These are phyloP conservation scores for Scaptomyza parva DNA, from an alignment of 2,888 invertebrate genomes.

Conservation along the genomic window DNA sequence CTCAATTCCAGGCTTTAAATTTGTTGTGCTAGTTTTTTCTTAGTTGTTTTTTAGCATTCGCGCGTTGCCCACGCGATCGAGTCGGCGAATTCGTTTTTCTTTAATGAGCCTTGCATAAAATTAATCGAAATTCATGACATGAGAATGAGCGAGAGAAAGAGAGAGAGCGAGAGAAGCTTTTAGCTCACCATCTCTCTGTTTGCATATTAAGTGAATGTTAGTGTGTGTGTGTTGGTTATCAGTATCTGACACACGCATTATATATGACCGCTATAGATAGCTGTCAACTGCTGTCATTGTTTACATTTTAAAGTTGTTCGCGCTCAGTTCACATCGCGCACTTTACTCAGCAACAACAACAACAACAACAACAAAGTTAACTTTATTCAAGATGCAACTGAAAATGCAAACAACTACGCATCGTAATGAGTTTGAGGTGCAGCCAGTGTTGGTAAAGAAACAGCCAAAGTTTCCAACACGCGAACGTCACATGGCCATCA, in stretches of 20 bases:
- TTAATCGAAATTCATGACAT: constrained; percentile 23
- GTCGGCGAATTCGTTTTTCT: constrained; percentile 32
- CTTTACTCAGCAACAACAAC: constrained; percentile 9
- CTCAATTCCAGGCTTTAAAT: constrained; percentile 62
- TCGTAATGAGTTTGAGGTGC: constrained; percentile 77
- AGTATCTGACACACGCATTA: constrained; percentile 51
- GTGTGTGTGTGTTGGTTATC: constrained; percentile 46
- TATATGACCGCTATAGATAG: constrained; percentile 51
- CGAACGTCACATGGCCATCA: constrained; percentile 89
- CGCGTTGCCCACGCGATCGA: constrained; percentile 60
- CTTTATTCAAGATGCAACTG: constrained; percentile 51
- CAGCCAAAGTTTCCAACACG: constrained; percentile 89
- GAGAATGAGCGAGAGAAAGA: constrained; percentile 1
- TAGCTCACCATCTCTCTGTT: constrained; percentile 1
- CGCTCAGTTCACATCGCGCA: constrained; percentile 29
- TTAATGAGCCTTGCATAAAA: constrained; percentile 39
- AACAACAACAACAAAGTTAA: constrained; percentile 8
- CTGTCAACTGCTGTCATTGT: constrained; percentile 47
- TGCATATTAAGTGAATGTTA: constrained; percentile 7
- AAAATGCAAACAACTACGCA: constrained; percentile 42
- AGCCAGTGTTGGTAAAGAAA: constrained; percentile 85
- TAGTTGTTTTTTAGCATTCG: constrained; percentile 68
- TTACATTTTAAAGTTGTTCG: constrained; percentile 55
- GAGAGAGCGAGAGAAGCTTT: constrained; percentile 9
- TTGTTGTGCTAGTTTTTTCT: constrained; percentile 39